Percentiles rank a stretch among this genome's conserved stretches.
phyloP scores from a whole-genome alignment of 2,888 invertebrate species.

The Cybosia mesomella region DNA sequence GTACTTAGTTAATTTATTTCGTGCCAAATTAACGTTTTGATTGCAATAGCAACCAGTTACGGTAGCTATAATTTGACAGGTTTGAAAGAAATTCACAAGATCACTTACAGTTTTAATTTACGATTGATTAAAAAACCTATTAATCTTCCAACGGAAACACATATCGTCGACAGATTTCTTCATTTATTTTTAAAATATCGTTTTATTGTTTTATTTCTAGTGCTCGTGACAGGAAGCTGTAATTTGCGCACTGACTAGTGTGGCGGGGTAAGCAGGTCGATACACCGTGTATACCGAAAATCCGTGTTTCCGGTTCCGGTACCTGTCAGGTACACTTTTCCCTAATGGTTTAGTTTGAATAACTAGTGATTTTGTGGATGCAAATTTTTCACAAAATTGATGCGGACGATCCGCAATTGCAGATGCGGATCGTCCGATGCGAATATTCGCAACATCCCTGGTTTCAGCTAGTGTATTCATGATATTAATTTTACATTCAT shows the following conservation, averaged over 20 bases:
- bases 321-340: neutral
- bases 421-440: no score
- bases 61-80: neutral
- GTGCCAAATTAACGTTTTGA: no score
- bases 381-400: no score
- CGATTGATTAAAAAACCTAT: slow-evolving; percentile 5
- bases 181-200: slow-evolving; percentile 1
- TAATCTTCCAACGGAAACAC: slow-evolving; percentile 1
- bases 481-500: neutral
- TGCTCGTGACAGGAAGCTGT: neutral
- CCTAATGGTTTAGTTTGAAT: no score
- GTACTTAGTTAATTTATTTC: no score
- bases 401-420: no score
- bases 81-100: neutral
- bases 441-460: no score
- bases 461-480: neutral
- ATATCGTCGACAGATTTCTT: neutral
- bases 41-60: neutral
- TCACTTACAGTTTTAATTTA: neutral
- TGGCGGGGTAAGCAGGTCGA: no score
- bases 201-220: neutral
- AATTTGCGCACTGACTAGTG: neutral
- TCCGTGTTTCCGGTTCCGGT: neutral
- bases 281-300: no score
- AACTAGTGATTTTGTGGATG: no score